Conservation (phyloP, 2,888 invertebrate species). For the Agrotis puta region DNA sequence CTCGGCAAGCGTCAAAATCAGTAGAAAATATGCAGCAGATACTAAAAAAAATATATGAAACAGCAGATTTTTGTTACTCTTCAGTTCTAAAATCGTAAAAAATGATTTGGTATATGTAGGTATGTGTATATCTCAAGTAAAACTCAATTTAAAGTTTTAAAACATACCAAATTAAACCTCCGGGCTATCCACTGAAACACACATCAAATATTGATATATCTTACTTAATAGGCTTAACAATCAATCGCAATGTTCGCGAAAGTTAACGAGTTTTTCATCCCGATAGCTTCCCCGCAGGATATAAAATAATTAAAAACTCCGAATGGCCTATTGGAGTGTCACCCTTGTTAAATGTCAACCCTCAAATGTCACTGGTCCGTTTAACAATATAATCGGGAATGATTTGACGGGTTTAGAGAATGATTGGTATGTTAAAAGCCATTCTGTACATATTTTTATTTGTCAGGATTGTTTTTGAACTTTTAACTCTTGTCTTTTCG, state of each 20-base stretch:
- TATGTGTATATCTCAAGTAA: not conserved
- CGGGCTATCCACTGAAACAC: not conserved
- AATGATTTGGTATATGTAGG: too few relatives aligned
- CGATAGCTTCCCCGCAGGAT: slow-evolving; percentile 44
- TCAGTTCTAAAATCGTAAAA: not conserved
- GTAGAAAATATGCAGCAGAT: too few relatives aligned
- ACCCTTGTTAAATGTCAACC: slow-evolving; percentile 65
- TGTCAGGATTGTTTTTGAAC: too few relatives aligned
- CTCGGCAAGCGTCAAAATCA: too few relatives aligned
- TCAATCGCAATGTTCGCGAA: slow-evolving; percentile 47
- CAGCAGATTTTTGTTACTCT: not conserved
- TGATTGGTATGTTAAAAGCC: not conserved
- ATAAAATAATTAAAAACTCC: slow-evolving; percentile 65
- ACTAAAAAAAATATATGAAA: not conserved
- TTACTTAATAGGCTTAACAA: slow-evolving; percentile 51
- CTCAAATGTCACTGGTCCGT: slow-evolving; percentile 52
- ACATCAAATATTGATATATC: slow-evolving; percentile 29
- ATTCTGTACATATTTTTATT: too few relatives aligned
- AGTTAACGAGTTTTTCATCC: slow-evolving; percentile 57
- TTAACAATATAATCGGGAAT: slow-evolving; percentile 69
- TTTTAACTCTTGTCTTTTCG: too few relatives aligned
- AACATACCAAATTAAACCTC: not conserved
- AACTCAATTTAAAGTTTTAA: not conserved
- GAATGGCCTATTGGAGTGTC: slow-evolving; percentile 50
- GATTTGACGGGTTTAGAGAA: slow-evolving; percentile 45